Percentiles rank a stretch among this genome's conserved stretches.
Conservation (phyloP, 2,888 invertebrate genomes). For the Augiades crinisus region DNA sequence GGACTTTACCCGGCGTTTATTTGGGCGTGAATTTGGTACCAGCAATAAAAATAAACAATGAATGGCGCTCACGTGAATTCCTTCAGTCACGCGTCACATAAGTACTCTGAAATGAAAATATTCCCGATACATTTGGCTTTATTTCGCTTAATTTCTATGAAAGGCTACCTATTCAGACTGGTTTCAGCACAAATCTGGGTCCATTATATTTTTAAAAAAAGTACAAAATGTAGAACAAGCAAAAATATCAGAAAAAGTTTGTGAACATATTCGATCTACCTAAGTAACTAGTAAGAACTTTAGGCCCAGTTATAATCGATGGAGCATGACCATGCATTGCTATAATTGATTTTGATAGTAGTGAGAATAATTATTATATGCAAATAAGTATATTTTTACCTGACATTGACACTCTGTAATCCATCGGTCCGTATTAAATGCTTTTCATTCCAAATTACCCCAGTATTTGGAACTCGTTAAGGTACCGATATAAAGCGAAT, state of each 20-base stretch:
- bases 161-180: background rate
- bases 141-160: slow-evolving; percentile 5
- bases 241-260: background rate
- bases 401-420: background rate
- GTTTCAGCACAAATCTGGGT: background rate
- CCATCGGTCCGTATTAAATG: slow-evolving; percentile 15
- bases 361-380: too few species aligned
- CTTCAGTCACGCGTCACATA: slow-evolving; percentile 32
- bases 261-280: too few species aligned
- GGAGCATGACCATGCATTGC: too few species aligned
- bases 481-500: slow-evolving; percentile 23
- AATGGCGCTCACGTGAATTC: slow-evolving; percentile 50
- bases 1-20: slow-evolving; percentile 61
- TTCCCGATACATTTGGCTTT: slow-evolving; percentile 6
- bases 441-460: slow-evolving; percentile 21
- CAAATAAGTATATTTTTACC: background rate
- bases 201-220: background rate
- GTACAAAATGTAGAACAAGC: background rate
- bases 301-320: too few species aligned
- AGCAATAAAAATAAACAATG: slow-evolving; percentile 71
- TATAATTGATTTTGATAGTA: too few species aligned
- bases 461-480: slow-evolving; percentile 23
- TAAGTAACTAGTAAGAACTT: too few species aligned
- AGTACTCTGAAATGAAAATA: background rate
- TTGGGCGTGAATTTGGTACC: slow-evolving; percentile 65